These are phyloP conservation scores for Dynastes grantii DNA, from an alignment of 2,888 invertebrate species.

Conservation along the genomic window DNA sequence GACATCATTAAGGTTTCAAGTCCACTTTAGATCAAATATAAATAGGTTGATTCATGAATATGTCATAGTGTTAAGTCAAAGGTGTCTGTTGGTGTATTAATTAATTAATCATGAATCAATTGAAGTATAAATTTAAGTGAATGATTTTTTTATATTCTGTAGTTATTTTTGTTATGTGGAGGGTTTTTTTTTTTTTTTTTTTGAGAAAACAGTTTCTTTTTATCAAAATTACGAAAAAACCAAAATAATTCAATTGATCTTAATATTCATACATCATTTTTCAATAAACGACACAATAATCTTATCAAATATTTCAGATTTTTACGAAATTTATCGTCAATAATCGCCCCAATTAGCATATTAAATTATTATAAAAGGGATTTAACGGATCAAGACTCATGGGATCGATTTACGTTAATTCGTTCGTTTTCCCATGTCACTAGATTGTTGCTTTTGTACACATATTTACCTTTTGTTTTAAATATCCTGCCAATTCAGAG, in stretches of 20 bases:
- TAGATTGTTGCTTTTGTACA: not conserved
- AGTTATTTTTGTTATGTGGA: too few species aligned
- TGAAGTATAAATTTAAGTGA: conserved; percentile 5
- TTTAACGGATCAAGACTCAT: not conserved
- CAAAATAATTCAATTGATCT: too few species aligned
- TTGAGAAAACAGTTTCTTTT: too few species aligned
- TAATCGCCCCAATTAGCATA: not conserved
- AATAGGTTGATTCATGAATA: conserved; percentile 28
- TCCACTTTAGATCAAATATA: conserved; percentile 32
- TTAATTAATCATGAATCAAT: conserved; percentile 8
- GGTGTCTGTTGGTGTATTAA: not conserved
- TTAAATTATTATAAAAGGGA: not conserved
- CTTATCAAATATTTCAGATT: conserved; percentile 23
- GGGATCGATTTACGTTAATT: not conserved
- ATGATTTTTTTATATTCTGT: not conserved
- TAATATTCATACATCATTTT: too few species aligned
- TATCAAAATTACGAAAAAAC: too few species aligned
- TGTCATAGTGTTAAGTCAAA: conserved; percentile 28
- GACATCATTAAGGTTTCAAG: conserved; percentile 49
- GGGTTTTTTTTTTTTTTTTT: too few species aligned
- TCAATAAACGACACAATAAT: not conserved
- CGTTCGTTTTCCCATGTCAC: not conserved
- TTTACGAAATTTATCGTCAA: not conserved
- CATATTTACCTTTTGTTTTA: conserved; percentile 75
- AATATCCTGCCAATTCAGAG: conserved; percentile 88